Evolutionary conservation across 2,113 vertebrate genomes (phyloP), one percentile per base, ranked within the genome.

Genomic region (Phocoena phocoena): DNA sequence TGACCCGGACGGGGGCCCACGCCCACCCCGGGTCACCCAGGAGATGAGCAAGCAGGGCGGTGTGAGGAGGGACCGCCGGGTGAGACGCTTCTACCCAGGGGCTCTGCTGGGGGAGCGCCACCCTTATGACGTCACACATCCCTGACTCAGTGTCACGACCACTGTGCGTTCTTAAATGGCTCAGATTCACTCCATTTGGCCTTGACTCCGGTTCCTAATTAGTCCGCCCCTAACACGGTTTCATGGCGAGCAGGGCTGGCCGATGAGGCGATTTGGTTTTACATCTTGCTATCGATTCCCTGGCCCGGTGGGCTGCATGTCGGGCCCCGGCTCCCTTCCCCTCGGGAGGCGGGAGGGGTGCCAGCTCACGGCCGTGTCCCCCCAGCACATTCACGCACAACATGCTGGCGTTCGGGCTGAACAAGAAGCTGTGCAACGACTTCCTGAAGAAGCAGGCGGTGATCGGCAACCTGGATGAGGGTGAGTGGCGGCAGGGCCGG

Each of bases 371-470:
- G 25, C 28, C 25, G 20, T 6, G 96, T 12, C 97, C 63, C 94
- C 97, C 14, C 98, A 99, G 99, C 98, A 99, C 99, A 0, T 99
- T 99, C 98, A 99, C 99, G 3, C 99, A 99, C 96, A 99, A 99
- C 98, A 99, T 99, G 99, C 94, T 99, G 98, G 99, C 99, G 0
- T 99, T 99, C 0, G 99, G 99, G 5, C 98, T 99, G 94, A 99
- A 92, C 98, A 99, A 99, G 99, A 99, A 99, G 98, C 99, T 99
- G 88, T 99, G 99, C 98, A 99, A 99, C 0, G 99, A 99, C 97
- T 99, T 99, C 93, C 98, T 99, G 97, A 99, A 99, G 99, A 99
- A 99, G 97, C 99, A 99, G 97, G 99, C 99, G 0, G 99, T 99
- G 97, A 99, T 99, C 0, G 99, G 99, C 82, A 99, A 99, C 95